Evolutionary conservation across 1,140 invertebrate genomes (phyloP).

Genomic region (Lepeophtheirus salmonis): DNA sequence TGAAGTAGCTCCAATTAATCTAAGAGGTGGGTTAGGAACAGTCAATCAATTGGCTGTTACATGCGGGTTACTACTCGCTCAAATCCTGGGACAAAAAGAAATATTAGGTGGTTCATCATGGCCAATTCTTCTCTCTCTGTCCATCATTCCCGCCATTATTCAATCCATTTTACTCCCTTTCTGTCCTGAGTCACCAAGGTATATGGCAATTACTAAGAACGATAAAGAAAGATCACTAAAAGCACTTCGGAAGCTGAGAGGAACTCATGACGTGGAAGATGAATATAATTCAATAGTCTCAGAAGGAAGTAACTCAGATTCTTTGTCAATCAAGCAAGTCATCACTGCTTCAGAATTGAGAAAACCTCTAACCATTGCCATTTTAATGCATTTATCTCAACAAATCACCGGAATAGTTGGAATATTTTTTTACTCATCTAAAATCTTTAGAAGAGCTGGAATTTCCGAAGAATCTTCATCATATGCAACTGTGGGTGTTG

Average conservation of each 20-base stretch:
- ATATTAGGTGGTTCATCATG: conserved; percentile 47
- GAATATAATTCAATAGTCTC: conserved; percentile 58
- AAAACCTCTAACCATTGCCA: conserved; percentile 54
- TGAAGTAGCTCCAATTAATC: conserved; percentile 60
- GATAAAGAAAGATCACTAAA: conserved; percentile 51
- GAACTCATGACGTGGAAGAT: conserved; percentile 50
- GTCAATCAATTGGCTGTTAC: conserved; percentile 71
- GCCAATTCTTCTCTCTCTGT: conserved; percentile 47
- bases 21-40: conserved; percentile 57
- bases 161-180: conserved; percentile 48
- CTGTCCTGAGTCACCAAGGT: conserved; percentile 77
- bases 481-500: conserved; percentile 66
- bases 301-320: conserved; percentile 48
- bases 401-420: conserved; percentile 77
- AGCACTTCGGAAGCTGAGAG: conserved; percentile 53
- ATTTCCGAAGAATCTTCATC: conserved; percentile 39
- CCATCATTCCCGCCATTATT: conserved; percentile 51
- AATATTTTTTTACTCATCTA: conserved; percentile 66
- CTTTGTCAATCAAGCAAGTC: conserved; percentile 48
- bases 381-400: conserved; percentile 67
- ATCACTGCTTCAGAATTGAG: conserved; percentile 44
- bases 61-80: conserved; percentile 50
- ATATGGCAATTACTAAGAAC: conserved; percentile 47
- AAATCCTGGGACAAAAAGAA: conserved; percentile 50
- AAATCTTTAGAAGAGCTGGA: conserved; percentile 51